These are phyloP conservation scores for Hippopotamus amphibius DNA, from an alignment of 2,113 vertebrate genomes.

Conservation along the genomic window DNA sequence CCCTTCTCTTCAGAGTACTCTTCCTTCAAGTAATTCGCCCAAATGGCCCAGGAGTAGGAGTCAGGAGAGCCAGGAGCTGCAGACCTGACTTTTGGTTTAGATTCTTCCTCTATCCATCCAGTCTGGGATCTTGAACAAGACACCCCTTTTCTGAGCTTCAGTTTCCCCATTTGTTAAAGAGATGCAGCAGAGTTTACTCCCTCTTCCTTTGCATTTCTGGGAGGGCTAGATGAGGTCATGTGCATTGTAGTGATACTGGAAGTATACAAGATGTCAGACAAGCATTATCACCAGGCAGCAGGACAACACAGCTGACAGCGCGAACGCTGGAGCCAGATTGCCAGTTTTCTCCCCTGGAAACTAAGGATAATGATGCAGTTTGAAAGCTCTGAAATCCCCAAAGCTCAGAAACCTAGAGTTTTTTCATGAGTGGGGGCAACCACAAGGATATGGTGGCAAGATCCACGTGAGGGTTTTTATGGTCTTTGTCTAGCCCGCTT, in stretches of 20 bases:
- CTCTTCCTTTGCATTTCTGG: neutral
- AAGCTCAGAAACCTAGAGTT: neutral
- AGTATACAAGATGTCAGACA: neutral
- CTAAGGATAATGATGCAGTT: neutral
- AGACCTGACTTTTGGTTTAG: neutral
- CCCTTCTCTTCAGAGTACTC: neutral
- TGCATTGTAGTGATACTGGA: neutral
- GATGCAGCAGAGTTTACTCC: neutral
- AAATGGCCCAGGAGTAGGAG: neutral
- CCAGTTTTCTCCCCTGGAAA: neutral
- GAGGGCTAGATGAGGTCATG: neutral
- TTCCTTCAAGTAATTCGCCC: neutral
- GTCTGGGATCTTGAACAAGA: neutral
- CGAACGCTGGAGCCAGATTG: neutral
- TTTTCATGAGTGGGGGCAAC: neutral
- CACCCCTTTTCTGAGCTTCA: neutral
- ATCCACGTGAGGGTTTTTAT: neutral
- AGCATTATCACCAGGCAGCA: neutral
- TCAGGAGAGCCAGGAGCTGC: neutral
- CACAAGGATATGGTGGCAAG: neutral
- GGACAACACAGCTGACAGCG: neutral
- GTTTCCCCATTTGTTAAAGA: neutral
- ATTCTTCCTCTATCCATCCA: neutral
- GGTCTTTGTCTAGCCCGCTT: neutral
- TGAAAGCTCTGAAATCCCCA: neutral